Percentiles rank a stretch among this genome's conserved stretches.
Evolutionary conservation across 2,888 invertebrate species (phyloP).

Genomic region (Sphecodes monilicornis): DNA sequence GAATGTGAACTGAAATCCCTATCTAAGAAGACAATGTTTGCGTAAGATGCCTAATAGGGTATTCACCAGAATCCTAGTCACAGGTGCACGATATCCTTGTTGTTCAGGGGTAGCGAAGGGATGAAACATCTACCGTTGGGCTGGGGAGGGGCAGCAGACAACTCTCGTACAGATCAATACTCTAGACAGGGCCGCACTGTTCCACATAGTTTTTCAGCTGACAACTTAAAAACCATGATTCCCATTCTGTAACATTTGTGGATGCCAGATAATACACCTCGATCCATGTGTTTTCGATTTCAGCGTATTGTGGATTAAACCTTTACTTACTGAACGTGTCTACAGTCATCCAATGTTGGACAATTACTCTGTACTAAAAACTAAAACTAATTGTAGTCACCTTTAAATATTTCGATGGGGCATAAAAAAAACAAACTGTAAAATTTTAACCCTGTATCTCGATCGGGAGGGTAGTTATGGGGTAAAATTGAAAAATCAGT

Average conservation of each 20-base stretch:
- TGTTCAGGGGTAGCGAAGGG: conserved; percentile 58
- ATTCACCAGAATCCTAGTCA: conserved; percentile 55
- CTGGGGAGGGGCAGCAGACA: conserved; percentile 70
- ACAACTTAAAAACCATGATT: neutral
- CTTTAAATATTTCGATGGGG: neutral
- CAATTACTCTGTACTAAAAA: neutral
- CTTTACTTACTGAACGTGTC: neutral
- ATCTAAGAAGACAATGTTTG: conserved; percentile 7
- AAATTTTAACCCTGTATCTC: too few species aligned
- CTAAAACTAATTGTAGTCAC: neutral
- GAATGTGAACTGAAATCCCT: neutral
- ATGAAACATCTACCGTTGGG: conserved; percentile 64
- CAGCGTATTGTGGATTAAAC: neutral
- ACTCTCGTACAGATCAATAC: conserved; percentile 76
- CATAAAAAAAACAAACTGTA: too few species aligned
- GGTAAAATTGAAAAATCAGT: too few species aligned
- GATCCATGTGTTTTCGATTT: neutral
- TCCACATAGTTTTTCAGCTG: conserved; percentile 48
- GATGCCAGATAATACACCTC: neutral
- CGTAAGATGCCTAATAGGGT: conserved; percentile 45
- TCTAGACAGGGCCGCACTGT: conserved; percentile 71
- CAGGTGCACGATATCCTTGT: conserved; percentile 67
- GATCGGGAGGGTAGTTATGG: too few species aligned
- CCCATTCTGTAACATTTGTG: neutral
- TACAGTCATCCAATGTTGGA: neutral